Base-by-base conservation (phyloP, 2,797 vertebrate species). In the Adrianichthys oophorus region DNA sequence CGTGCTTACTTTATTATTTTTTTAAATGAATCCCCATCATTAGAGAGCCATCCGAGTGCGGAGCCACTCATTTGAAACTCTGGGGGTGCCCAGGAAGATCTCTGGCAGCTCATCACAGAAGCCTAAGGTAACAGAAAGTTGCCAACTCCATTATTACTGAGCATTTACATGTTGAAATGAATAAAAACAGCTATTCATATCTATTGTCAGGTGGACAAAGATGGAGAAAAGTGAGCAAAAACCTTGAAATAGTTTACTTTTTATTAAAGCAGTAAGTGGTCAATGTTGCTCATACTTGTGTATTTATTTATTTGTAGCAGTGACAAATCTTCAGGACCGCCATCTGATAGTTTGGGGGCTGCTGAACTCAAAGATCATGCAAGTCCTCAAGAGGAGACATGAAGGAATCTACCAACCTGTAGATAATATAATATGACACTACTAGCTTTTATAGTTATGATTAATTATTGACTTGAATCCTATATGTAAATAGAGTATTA, bases 31-130 rank as follows among this genome's bases (percentile, higher is more conserved):
- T 54, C 14, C 75, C 13, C 43, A 43, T 48, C 18, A 26, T 60
- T 3, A 96, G 94, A 91, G 94, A 77, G 95, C 94, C 76, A 95
- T 96, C 71, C 84, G 95, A 74, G 95, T 95, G 46, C 88, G 95
- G 59, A 96, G 95, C 79, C 94, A 96, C 84, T 95, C 94, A 15
- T 93, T 96, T 77, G 95, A 96, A 76, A 93, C 91, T 52, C 89
- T 94, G 62, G 93, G 93, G 8, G 88, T 83, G 1, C 87, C 88
- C 29, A 92, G 79, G 64, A 93, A 91, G 73, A 81, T 46, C n/a
- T 73, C 58, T 29, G 74, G 78, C 26, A 74, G 59, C n/a, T 59
- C 72, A 40, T 59, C 67, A 15, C 91, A 86, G 58, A 93, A 83
- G 43, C 72, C 76, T 2, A 92, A 89, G 87, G 90, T 91, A 78